A percentile compares a stretch with the other conserved stretches of the same genome.
phyloP scores from a whole-genome alignment of 2,888 invertebrate species.

The Fissipunctia ypsillon region DNA sequence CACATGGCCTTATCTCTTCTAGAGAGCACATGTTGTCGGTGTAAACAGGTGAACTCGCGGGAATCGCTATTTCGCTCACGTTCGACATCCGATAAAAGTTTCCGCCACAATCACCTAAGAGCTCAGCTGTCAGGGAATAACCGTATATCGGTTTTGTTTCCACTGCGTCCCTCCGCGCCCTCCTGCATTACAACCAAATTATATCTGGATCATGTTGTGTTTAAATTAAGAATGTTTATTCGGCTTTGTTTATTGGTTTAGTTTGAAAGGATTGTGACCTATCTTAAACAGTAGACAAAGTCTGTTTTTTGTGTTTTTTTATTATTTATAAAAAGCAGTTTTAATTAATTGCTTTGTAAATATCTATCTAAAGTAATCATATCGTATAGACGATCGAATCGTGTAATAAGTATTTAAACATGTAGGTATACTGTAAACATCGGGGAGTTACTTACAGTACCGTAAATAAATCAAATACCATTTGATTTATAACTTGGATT shows the following conservation, averaged over 20 bases:
- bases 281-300: neutral
- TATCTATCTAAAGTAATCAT: neutral
- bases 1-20: conserved; percentile 65
- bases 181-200: conserved; percentile 68
- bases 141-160: conserved; percentile 90
- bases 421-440: too few species aligned
- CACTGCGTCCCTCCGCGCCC: conserved; percentile 78
- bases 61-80: conserved; percentile 90
- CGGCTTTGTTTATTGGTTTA: neutral
- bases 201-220: conserved; percentile 53
- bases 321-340: neutral
- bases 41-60: conserved; percentile 86
- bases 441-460: too few species aligned
- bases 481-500: too few species aligned
- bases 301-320: neutral
- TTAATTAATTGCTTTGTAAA: neutral
- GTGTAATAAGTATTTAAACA: neutral
- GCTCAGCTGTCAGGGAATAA: conserved; percentile 91
- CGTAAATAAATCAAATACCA: too few species aligned
- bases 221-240: conserved; percentile 27
- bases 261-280: neutral
- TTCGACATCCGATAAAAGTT: conserved; percentile 91
- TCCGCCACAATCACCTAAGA: conserved; percentile 91
- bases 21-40: conserved; percentile 70
- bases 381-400: neutral